phyloP scores from a whole-genome alignment of 2,113 vertebrate species.

The Tamias sibiricus region DNA sequence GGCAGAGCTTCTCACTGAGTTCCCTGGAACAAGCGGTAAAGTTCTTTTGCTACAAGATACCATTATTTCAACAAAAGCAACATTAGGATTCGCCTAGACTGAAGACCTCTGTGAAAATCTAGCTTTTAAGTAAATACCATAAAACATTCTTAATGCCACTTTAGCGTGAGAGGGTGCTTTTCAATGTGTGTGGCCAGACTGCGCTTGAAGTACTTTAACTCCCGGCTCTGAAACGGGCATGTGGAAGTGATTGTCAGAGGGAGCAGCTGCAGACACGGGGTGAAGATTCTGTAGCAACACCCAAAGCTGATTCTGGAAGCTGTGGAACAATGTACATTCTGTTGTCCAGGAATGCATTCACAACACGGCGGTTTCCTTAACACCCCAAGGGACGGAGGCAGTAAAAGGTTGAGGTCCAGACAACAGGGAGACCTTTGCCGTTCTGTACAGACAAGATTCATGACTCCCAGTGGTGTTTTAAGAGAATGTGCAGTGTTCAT shows the following conservation, averaged over 20 bases:
- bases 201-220: neutral
- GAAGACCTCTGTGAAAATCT: slow-evolving; percentile 61
- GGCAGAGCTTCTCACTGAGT: neutral
- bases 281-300: slow-evolving; percentile 12
- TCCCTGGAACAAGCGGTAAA: slow-evolving; percentile 15
- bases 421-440: neutral
- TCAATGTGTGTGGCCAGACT: slow-evolving; percentile 78
- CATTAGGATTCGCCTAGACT: slow-evolving; percentile 34
- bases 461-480: neutral
- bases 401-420: slow-evolving; percentile 8
- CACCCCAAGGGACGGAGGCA: neutral
- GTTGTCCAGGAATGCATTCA: slow-evolving; percentile 57
- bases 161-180: slow-evolving; percentile 54
- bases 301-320: neutral
- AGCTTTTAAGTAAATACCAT: slow-evolving; percentile 76
- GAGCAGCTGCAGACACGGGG: slow-evolving; percentile 58
- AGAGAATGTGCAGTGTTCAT: neutral
- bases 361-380: slow-evolving; percentile 47
- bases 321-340: slow-evolving; percentile 42
- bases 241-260: slow-evolving; percentile 77
- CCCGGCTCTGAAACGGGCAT: slow-evolving; percentile 47
- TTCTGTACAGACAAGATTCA: neutral
- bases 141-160: slow-evolving; percentile 69
- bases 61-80: slow-evolving; percentile 36
- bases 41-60: neutral